Percentiles rank a stretch among this genome's conserved stretches.
Evolutionary conservation across 1,140 invertebrate species (phyloP).

Genomic region (Drosophila dunni): DNA sequence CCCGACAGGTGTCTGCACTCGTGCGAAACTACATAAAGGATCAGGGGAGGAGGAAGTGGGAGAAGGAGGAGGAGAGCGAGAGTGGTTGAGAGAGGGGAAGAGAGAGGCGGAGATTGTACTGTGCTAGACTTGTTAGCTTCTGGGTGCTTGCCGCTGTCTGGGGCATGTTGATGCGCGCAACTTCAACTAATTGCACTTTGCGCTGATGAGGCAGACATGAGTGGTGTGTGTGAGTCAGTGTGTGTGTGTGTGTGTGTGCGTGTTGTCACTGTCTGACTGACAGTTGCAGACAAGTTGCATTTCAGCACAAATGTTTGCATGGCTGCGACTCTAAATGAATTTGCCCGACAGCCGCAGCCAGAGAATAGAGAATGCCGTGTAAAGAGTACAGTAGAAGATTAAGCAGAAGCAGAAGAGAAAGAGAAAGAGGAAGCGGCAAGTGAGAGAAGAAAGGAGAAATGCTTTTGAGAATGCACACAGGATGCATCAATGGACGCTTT

Average conservation of each 20-base stretch:
- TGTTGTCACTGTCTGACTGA: conserved; percentile 69
- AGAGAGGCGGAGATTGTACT: neutral
- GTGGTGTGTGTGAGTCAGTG: conserved; percentile 22
- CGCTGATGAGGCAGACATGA: conserved; percentile 78
- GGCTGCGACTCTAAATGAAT: conserved; percentile 78
- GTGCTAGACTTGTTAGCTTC: conserved; percentile 75
- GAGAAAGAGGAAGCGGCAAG: conserved; percentile 30
- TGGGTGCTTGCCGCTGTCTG: conserved; percentile 54
- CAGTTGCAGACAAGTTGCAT: conserved; percentile 82
- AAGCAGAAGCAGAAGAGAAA: conserved; percentile 5
- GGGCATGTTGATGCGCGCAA: conserved; percentile 74
- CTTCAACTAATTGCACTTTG: conserved; percentile 83
- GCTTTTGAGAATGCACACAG: conserved; percentile 35
- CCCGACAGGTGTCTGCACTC: conserved; percentile 61
- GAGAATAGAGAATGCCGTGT: neutral
- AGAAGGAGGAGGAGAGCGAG: neutral
- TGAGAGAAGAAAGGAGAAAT: conserved; percentile 14
- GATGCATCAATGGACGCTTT: conserved; percentile 73
- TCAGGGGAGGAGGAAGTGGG: neutral
- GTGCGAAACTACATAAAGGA: conserved; percentile 33
- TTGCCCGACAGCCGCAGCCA: conserved; percentile 49
- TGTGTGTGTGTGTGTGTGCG: conserved; percentile 9
- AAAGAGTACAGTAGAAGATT: too few species aligned
- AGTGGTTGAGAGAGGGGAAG: neutral
- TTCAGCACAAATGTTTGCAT: conserved; percentile 82